Evolutionary conservation across 2,797 vertebrate species (phyloP).

Genomic region (Labroides dimidiatus): DNA sequence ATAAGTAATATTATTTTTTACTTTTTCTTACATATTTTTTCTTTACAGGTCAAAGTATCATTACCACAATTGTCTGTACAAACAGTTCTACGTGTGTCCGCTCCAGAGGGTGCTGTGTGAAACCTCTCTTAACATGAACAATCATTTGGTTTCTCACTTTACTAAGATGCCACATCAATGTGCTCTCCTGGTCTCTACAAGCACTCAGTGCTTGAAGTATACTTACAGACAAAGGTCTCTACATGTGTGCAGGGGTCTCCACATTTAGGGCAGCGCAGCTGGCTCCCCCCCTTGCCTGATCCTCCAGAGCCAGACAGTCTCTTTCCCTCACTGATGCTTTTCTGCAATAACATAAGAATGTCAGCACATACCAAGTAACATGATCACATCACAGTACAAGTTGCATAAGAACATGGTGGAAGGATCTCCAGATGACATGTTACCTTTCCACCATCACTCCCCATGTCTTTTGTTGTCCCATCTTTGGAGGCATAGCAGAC

Average conservation of each 20-base stretch:
- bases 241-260: constrained; percentile 97
- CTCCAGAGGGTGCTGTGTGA: too few species aligned
- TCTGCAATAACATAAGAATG: constrained; percentile 77
- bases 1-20: too few species aligned
- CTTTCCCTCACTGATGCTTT: constrained; percentile 88
- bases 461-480: constrained; percentile 88
- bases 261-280: constrained; percentile 96
- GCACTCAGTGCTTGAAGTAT: too few species aligned
- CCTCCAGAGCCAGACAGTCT: constrained; percentile 90
- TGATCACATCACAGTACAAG: not conserved
- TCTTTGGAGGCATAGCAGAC: constrained; percentile 95
- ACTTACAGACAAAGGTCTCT: constrained; percentile 99
- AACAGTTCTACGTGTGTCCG: too few species aligned
- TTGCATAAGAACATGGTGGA: not conserved
- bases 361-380: constrained; percentile 14
- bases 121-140: too few species aligned
- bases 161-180: too few species aligned
- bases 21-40: too few species aligned
- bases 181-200: too few species aligned
- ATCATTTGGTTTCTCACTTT: too few species aligned
- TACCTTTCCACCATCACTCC: constrained; percentile 93
- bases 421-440: not conserved
- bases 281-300: constrained; percentile 95
- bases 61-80: too few species aligned
- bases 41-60: too few species aligned